Percentiles rank a stretch among this genome's conserved stretches.
phyloP scores from a whole-genome alignment of 2,113 vertebrate genomes.

The Ancistrus triradiatus region DNA sequence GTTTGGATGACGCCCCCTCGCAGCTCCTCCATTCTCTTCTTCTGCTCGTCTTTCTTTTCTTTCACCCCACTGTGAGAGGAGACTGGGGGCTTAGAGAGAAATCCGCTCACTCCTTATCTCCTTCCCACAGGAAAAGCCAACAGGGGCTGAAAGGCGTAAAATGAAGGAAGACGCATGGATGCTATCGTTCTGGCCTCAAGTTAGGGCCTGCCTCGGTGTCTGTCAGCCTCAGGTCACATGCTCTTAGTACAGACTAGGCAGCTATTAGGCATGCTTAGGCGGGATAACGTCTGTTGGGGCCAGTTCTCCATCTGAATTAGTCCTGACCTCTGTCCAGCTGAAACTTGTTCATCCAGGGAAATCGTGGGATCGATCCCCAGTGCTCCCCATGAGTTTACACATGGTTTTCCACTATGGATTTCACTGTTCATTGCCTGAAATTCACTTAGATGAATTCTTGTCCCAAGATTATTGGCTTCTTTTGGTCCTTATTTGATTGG shows the following conservation, averaged over 20 bases:
- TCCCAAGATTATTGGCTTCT: too few relatives aligned
- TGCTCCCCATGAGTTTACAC: not conserved
- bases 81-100: constrained; percentile 76
- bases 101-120: constrained; percentile 91
- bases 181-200: constrained; percentile 81
- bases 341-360: constrained; percentile 23
- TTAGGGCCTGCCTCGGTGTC: constrained; percentile 68
- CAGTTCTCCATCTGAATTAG: constrained; percentile 57
- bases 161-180: constrained; percentile 88
- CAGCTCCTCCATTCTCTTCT: constrained; percentile 21
- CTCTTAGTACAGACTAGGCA: constrained; percentile 70
- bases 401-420: too few relatives aligned
- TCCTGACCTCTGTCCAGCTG: constrained; percentile 59
- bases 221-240: constrained; percentile 43
- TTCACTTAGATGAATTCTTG: too few relatives aligned
- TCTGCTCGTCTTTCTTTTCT: constrained; percentile 13
- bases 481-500: too few relatives aligned
- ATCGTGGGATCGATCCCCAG: not conserved
- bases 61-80: constrained; percentile 25
- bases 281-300: constrained; percentile 49
- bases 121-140: constrained; percentile 91
- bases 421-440: too few relatives aligned
- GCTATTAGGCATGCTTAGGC: constrained; percentile 72
- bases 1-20: not conserved
- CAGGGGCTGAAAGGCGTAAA: constrained; percentile 95